These are phyloP conservation scores for Anastrepha obliqua DNA, from an alignment of 1,140 invertebrate species.

Conservation along the genomic window DNA sequence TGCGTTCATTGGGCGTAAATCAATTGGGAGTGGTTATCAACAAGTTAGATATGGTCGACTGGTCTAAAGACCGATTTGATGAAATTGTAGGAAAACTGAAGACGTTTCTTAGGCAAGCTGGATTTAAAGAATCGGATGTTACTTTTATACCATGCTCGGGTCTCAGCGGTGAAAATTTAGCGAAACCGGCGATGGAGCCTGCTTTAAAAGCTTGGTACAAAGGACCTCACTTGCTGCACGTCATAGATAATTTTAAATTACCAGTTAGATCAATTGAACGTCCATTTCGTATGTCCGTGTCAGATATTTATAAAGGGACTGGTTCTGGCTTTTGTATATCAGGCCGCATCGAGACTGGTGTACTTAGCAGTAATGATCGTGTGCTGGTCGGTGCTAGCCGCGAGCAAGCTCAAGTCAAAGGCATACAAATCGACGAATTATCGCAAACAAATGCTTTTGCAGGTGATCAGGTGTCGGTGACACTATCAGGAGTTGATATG, in stretches of 20 bases:
- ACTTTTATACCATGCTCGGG: constrained; percentile 97
- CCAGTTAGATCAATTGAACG: constrained; percentile 90
- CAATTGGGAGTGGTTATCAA: constrained; percentile 91
- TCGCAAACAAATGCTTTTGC: constrained; percentile 87
- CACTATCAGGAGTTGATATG: constrained; percentile 87
- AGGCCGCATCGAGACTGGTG: constrained; percentile 93
- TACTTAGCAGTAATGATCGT: constrained; percentile 89
- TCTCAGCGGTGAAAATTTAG: constrained; percentile 93
- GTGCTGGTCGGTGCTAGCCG: constrained; percentile 90
- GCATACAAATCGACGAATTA: constrained; percentile 84
- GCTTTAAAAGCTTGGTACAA: constrained; percentile 88
- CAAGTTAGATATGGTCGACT: constrained; percentile 88
- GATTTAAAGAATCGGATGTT: constrained; percentile 92
- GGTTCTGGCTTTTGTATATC: constrained; percentile 91
- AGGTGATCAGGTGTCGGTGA: constrained; percentile 92
- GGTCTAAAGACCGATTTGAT: constrained; percentile 87
- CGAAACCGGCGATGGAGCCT: constrained; percentile 80
- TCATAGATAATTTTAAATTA: constrained; percentile 90
- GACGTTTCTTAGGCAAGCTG: constrained; percentile 95
- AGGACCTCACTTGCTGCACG: constrained; percentile 87
- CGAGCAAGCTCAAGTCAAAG: constrained; percentile 86
- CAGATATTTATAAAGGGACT: constrained; percentile 96
- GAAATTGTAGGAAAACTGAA: constrained; percentile 91
- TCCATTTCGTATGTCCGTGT: constrained; percentile 93
- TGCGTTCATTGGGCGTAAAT: constrained; percentile 92